Conservation (phyloP, 2,797 vertebrate genomes). For the Catostomus latipinnis region DNA sequence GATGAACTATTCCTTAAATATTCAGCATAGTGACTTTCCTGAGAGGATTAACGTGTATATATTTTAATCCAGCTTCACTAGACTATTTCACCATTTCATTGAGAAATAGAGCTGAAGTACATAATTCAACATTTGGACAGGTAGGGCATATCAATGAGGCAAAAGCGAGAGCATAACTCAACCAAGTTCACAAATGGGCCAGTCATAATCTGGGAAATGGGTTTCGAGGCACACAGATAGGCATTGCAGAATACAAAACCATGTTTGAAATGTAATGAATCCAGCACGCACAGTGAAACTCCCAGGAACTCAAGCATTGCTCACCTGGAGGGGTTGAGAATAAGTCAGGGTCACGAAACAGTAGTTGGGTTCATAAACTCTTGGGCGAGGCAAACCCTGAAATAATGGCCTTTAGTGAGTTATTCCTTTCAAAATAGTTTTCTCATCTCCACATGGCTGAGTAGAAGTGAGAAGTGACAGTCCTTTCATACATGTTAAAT, state of each 20-base stretch:
- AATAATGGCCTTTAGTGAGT: neutral
- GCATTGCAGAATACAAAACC: constrained; percentile 17
- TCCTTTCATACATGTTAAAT: too few relatives aligned
- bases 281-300: constrained; percentile 19
- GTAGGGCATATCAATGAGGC: constrained; percentile 41
- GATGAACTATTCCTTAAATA: too few relatives aligned
- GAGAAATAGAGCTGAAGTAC: constrained; percentile 21
- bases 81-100: neutral
- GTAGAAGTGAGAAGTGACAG: too few relatives aligned
- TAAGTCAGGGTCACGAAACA: neutral
- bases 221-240: constrained; percentile 27
- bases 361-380: constrained; percentile 31
- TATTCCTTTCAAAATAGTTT: neutral
- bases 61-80: too few relatives aligned
- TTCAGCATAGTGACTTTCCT: neutral
- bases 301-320: neutral
- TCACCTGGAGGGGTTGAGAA: constrained; percentile 11
- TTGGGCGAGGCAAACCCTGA: constrained; percentile 8
- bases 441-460: too few relatives aligned
- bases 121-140: constrained; percentile 41
- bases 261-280: constrained; percentile 20
- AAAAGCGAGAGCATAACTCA: constrained; percentile 29
- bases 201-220: constrained; percentile 41
- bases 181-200: constrained; percentile 44
- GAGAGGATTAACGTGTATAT: constrained; percentile 5